Conservation (phyloP, 1,140 invertebrate genomes). For the Drosophila micromelanica region DNA sequence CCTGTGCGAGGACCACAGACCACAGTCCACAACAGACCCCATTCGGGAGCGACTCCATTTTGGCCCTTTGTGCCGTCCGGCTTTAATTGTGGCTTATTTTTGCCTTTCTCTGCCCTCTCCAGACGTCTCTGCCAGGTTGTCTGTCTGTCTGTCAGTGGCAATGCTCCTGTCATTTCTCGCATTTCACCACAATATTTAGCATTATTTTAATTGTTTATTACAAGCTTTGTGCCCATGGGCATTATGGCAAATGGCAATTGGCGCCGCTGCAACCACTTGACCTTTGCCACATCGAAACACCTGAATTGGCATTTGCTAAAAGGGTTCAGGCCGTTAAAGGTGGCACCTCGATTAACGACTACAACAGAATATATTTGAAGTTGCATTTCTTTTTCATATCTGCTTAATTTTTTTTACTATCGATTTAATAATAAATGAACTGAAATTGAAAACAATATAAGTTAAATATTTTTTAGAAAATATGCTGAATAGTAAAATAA, state of each 20-base stretch:
- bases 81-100: constrained; percentile 40
- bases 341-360: too few species aligned
- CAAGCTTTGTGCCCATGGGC: constrained; percentile 14
- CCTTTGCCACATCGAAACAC: background rate
- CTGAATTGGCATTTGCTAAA: constrained; percentile 2
- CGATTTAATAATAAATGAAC: too few species aligned
- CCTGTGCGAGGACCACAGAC: constrained; percentile 2
- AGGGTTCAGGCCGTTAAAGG: too few species aligned
- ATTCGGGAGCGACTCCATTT: background rate
- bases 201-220: constrained; percentile 51
- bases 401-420: too few species aligned
- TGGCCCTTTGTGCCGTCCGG: constrained; percentile 3
- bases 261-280: background rate
- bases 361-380: too few species aligned
- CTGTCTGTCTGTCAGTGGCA: constrained; percentile 1
- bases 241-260: constrained; percentile 17
- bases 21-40: constrained; percentile 8
- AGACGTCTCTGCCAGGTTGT: too few species aligned
- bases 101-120: too few species aligned
- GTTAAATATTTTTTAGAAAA: too few species aligned
- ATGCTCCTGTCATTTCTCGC: constrained; percentile 27
- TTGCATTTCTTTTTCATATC: too few species aligned
- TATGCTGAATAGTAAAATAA: too few species aligned
- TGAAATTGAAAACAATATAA: too few species aligned
- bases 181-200: constrained; percentile 46